Percentiles rank a stretch among this genome's conserved stretches.
Conservation (phyloP, 2,888 invertebrate genomes). For the Nomada fabriciana region DNA sequence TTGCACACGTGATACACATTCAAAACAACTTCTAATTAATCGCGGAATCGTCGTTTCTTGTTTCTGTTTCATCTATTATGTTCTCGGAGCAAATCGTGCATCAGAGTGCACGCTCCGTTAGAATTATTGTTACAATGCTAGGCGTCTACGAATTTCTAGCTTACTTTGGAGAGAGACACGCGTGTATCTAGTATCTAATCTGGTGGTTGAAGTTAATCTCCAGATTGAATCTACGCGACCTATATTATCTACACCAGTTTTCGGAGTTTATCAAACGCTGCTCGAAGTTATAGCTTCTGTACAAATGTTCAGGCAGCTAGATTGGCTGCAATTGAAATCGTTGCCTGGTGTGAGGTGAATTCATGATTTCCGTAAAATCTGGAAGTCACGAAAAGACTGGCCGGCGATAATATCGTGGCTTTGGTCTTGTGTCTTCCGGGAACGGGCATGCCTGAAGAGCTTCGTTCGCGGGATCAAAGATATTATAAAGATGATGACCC, state of each 20-base stretch:
- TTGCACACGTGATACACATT: slow-evolving; percentile 8
- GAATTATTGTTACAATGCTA: too few species aligned
- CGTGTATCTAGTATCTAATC: too few species aligned
- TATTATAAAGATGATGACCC: not conserved
- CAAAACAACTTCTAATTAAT: slow-evolving; percentile 21
- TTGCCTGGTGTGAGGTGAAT: not conserved
- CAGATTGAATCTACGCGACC: not conserved
- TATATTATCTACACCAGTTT: too few species aligned
- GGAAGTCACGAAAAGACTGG: not conserved
- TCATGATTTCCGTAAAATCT: not conserved
- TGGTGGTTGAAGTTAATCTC: not conserved
- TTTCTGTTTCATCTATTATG: not conserved
- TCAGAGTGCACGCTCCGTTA: too few species aligned
- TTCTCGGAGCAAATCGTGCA: not conserved
- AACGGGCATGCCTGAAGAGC: not conserved
- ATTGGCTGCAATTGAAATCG: too few species aligned
- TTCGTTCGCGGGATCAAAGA: slow-evolving; percentile 9
- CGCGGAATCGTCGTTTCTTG: not conserved
- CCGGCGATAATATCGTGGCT: not conserved
- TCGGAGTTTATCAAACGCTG: too few species aligned
- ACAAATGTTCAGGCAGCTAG: too few species aligned
- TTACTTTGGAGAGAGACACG: too few species aligned
- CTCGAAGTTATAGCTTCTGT: too few species aligned
- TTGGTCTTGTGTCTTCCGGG: not conserved
- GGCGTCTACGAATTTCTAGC: too few species aligned